Base-by-base conservation (phyloP, 2,797 vertebrate species). In the Pipistrellus kuhlii region DNA sequence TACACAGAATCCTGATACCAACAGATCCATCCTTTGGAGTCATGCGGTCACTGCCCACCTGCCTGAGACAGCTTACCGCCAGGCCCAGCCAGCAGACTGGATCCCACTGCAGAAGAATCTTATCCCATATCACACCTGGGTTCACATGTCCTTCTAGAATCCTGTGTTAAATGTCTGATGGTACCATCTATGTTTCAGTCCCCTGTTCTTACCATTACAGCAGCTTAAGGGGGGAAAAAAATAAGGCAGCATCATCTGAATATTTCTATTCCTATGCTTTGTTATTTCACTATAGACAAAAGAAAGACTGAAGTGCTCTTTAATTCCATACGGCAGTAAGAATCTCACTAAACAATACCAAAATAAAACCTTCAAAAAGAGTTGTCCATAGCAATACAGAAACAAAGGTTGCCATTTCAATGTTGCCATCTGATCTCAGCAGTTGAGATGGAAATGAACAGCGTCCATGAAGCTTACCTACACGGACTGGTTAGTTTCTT, bases 371-470 rank as follows among this genome's bases (percentile, higher is more conserved):
- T 25, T 6, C 51, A 18, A 85, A 85, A 23, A 84, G 30, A 71
- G 13, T 85, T 3, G 35, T 64, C 6, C 55, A 62, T 18, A 57
- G 32, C n/a, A 64, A 57, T 23, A 83, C 5, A 44, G 46, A 90
- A 80, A 80, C 11, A 90, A 85, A 94, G 35, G 13, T 59, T 21
- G 6, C 27, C 38, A 17, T 93, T 91, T 23, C 48, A 66, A 75
- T 51, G 25, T 30, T 7, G 59, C 27, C 27, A 30, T 84, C n/a
- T 57, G 41, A 90, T 46, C 35, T 80, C 64, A 30, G 41, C 27
- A 68, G 51, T 15, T 72, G 69, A 78, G 88, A 75, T 90, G 32
- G 78, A 75, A 95, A 91, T 90, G 21, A 82, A 38, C n/a, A 20
- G 5, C 38, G 11, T 55, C 76, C 30, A 9, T n/a, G 17, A 44